Evolutionary conservation across 2,888 invertebrate species (phyloP).

Genomic region (Blera fallax): DNA sequence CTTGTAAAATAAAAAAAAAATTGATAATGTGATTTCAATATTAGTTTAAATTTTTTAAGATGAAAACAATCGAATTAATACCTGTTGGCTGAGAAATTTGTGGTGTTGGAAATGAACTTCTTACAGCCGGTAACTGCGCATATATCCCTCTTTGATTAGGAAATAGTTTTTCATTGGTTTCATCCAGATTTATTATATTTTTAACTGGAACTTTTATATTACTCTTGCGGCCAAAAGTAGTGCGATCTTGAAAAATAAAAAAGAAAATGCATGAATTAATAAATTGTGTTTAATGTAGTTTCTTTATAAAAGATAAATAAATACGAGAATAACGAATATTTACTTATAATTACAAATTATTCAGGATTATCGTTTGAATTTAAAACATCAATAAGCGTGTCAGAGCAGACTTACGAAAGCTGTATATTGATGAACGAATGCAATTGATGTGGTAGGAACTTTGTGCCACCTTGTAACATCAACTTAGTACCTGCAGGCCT

Average conservation of each 20-base stretch:
- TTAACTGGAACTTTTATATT: constrained; percentile 84
- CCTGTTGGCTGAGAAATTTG: constrained; percentile 69
- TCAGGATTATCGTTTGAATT: no score
- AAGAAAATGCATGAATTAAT: not conserved
- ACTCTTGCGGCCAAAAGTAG: constrained; percentile 88
- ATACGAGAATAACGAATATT: no score
- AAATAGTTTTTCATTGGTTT: constrained; percentile 75
- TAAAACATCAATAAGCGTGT: no score
- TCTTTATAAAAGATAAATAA: no score
- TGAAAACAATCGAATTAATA: not conserved
- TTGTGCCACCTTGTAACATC: no score
- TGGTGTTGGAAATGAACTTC: constrained; percentile 50
- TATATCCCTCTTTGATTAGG: constrained; percentile 78
- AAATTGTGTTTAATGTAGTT: no score
- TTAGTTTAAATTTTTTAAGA: not conserved
- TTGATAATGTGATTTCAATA: not conserved
- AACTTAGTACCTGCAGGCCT: no score
- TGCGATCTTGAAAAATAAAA: constrained; percentile 81
- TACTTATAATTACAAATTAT: no score
- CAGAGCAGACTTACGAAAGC: no score
- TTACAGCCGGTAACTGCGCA: constrained; percentile 12
- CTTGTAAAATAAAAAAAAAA: constrained; percentile 1
- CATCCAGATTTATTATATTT: constrained; percentile 63
- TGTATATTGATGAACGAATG: no score
- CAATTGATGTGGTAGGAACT: no score